Evolutionary conservation across 2,888 invertebrate genomes (phyloP).

Genomic region (Camponotus fellah): DNA sequence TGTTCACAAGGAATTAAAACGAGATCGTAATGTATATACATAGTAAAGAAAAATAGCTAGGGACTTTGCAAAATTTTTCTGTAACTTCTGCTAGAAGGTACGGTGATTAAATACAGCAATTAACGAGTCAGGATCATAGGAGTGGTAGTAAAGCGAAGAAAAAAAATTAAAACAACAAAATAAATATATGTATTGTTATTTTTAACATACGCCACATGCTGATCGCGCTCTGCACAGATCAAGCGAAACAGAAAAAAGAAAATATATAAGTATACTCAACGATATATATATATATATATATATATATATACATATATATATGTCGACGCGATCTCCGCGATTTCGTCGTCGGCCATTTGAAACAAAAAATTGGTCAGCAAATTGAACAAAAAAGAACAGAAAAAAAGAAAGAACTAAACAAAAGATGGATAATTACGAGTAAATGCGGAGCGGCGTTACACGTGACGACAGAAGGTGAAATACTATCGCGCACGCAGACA

Average conservation of each 20-base stretch:
- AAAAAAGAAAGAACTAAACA: conserved; percentile 27
- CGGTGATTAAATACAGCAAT: conserved; percentile 7
- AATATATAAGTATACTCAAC: conserved; percentile 60
- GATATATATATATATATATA: conserved; percentile 18
- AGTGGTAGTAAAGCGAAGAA: conserved; percentile 69
- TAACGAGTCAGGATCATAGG: conserved; percentile 20
- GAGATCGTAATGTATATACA: not conserved
- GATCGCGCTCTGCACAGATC: conserved; percentile 66
- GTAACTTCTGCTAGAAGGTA: conserved; percentile 2
- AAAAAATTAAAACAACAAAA: conserved; percentile 81
- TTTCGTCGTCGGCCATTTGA: conserved; percentile 18
- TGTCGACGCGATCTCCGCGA: conserved; percentile 41
- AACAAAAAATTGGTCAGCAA: not conserved
- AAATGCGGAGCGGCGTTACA: conserved; percentile 57
- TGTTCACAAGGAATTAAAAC: conserved; percentile 15
- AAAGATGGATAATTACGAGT: conserved; percentile 36
- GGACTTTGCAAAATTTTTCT: conserved; percentile 18
- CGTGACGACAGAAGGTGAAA: conserved; percentile 60
- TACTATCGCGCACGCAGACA: conserved; percentile 64
- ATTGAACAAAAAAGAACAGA: conserved; percentile 6
- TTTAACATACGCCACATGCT: conserved; percentile 77
- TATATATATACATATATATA: not conserved
- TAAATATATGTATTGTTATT: conserved; percentile 82
- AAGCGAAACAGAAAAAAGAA: conserved; percentile 67
- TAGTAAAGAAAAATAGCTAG: not conserved